phyloP scores from a whole-genome alignment of 2,113 vertebrate genomes.

The Bambusicola thoracicus region DNA sequence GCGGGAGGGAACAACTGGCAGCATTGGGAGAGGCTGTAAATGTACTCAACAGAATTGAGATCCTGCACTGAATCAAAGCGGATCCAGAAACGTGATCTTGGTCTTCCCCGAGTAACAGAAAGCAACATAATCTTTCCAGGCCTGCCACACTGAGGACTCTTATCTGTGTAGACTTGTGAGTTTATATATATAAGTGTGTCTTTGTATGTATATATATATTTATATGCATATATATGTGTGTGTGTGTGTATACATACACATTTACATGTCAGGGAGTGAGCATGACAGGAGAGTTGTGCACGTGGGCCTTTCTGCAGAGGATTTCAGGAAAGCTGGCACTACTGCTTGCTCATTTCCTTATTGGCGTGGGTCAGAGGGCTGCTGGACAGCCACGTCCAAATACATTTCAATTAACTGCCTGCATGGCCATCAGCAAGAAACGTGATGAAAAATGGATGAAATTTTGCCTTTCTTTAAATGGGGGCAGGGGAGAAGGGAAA shows the following conservation, averaged over 20 bases:
- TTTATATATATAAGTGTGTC: neutral
- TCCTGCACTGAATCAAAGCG: neutral
- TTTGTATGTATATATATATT: neutral
- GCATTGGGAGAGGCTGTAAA: neutral
- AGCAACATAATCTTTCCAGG: neutral
- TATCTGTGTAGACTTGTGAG: neutral
- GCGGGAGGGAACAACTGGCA: neutral
- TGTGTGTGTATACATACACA: neutral
- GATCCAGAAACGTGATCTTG: neutral
- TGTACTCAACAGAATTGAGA: neutral
- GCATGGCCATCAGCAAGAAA: neutral
- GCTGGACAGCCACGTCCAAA: slow-evolving; percentile 16
- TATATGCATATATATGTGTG: neutral
- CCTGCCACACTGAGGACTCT: neutral
- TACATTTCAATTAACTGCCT: neutral
- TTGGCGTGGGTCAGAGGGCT: neutral
- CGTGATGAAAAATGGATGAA: neutral
- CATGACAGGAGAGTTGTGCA: neutral
- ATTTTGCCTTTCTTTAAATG: neutral
- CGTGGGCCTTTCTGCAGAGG: neutral
- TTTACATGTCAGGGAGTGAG: neutral
- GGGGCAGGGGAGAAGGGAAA: neutral
- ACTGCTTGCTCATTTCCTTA: neutral
- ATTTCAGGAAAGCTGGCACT: neutral
- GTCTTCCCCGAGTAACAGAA: neutral